phyloP scores from a whole-genome alignment of 2,888 invertebrate genomes.

The Drosophila greeni region DNA sequence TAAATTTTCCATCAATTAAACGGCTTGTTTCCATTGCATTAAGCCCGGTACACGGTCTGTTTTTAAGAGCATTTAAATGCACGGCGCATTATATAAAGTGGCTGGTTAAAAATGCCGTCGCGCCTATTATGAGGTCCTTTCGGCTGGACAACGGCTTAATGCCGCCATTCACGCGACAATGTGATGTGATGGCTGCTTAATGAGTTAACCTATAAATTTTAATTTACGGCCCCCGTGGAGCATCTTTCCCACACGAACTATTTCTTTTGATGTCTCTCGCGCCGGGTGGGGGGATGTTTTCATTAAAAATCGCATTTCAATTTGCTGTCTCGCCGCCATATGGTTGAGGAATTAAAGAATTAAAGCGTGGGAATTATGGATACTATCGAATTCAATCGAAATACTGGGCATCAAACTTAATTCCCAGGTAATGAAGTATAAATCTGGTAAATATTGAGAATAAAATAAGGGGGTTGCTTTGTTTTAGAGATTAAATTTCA shows the following conservation, averaged over 20 bases:
- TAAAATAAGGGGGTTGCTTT: too few species aligned
- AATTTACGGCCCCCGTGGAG: slow-evolving; percentile 15
- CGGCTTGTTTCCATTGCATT: slow-evolving; percentile 36
- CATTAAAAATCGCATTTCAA: slow-evolving; percentile 54
- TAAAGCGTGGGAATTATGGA: too few species aligned
- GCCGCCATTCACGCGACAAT: slow-evolving; percentile 27
- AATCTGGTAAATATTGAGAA: too few species aligned
- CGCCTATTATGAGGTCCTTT: slow-evolving; percentile 43
- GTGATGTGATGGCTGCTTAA: slow-evolving; percentile 38
- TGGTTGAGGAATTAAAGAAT: not conserved
- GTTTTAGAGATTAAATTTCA: too few species aligned
- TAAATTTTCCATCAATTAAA: slow-evolving; percentile 33
- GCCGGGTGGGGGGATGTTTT: slow-evolving; percentile 24
- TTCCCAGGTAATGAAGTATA: not conserved
- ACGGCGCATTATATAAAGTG: slow-evolving; percentile 50
- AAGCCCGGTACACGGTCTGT: slow-evolving; percentile 17
- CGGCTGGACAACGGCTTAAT: slow-evolving; percentile 37
- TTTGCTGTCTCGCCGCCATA: slow-evolving; percentile 25
- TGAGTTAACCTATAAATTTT: slow-evolving; percentile 32
- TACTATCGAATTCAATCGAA: too few species aligned
- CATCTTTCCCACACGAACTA: not conserved
- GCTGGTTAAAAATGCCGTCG: slow-evolving; percentile 47
- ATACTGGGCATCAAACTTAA: not conserved
- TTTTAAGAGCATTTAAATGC: slow-evolving; percentile 61
- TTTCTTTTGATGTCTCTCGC: slow-evolving; percentile 2